phyloP scores from a whole-genome alignment of 1,140 invertebrate genomes.

The Solen grandis region DNA sequence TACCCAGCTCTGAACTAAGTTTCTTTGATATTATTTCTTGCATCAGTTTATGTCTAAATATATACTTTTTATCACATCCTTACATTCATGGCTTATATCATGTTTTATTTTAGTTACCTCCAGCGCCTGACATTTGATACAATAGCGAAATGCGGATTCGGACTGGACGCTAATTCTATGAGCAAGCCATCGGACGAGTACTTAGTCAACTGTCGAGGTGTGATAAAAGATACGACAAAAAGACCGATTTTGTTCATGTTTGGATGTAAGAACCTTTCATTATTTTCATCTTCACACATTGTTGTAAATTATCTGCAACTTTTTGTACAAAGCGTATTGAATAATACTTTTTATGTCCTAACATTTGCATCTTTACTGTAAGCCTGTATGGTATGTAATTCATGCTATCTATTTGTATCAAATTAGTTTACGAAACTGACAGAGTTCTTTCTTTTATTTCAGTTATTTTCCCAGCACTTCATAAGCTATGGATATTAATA shows the following conservation, averaged over 20 bases:
- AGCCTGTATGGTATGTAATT: no score
- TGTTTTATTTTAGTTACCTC: slow-evolving; percentile 74
- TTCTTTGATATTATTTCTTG: no score
- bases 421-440: no score
- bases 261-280: slow-evolving; percentile 71
- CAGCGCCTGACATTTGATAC: slow-evolving; percentile 82
- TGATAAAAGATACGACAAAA: slow-evolving; percentile 74
- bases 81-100: no score
- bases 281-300: neutral
- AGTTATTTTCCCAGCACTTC: slow-evolving; percentile 74
- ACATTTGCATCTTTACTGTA: no score
- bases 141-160: slow-evolving; percentile 82
- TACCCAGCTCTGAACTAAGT: no score
- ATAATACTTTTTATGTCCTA: no score
- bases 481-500: slow-evolving; percentile 70
- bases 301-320: neutral
- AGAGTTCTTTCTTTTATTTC: slow-evolving; percentile 50
- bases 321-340: no score
- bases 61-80: no score
- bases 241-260: slow-evolving; percentile 69
- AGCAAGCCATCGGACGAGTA: slow-evolving; percentile 80
- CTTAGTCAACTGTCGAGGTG: slow-evolving; percentile 69
- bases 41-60: no score
- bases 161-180: slow-evolving; percentile 81
- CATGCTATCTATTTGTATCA: no score